Base-by-base conservation (phyloP, 2,888 invertebrate species). In the Apantesis nais region DNA sequence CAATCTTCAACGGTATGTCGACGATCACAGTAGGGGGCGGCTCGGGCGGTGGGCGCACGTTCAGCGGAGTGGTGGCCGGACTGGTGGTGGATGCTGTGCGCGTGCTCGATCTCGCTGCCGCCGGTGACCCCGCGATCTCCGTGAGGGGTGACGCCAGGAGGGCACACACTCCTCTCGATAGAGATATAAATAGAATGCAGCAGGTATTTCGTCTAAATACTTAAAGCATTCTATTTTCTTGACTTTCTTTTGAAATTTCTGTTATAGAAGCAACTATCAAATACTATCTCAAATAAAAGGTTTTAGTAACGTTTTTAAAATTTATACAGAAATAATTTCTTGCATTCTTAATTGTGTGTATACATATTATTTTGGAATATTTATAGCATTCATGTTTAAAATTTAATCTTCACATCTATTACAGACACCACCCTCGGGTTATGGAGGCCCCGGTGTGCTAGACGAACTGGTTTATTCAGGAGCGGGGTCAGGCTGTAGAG, bases 401-500 rank as follows among this genome's bases (percentile, higher is more conserved):
- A 22, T 52, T 52, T 52, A 65, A 31, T 52, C 4, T 34, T 41
- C 22, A 52, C 48, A 22, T 19, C 16, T n/a, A 0, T 67, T 87
- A 0, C 92, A 98, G 98, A 98, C 98, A 0, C 98, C 98, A 34
- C 97, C 98, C 0, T 98, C 98, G 58, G 98, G 97, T 0, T 97
- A 97, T 88, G 94, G 92, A 0, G 94, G 94, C 0, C 90, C 92
- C 0, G 96, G 96, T 1, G 96, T 97, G 1, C 96, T 97, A 86
- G 99, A 99, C 89, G 99, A 99, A 90, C 95, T 99, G 74, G 98
- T 99, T 68, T 98, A 98, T 92, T 98, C 98, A 14, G 99, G 99
- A 2, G 98, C 98, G 1, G 98, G 98, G 0, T 98, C 98, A 5
- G 98, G 98, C 0, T 99, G 99, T 86, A 96, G 98, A 62, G 97